phyloP scores from a whole-genome alignment of 2,888 invertebrate genomes.

The Linnaemya tessellans region DNA sequence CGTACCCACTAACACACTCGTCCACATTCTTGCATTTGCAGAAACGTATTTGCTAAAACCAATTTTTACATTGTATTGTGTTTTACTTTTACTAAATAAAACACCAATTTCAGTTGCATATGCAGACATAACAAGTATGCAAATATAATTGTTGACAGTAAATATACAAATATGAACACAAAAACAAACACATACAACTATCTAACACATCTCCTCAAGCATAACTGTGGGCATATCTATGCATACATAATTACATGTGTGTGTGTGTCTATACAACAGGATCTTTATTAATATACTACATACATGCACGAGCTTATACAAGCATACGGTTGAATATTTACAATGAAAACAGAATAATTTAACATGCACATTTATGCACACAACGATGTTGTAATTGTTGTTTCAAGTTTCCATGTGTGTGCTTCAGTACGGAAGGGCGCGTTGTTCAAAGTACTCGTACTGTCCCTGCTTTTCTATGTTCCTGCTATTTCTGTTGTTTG shows the following conservation, averaged over 20 bases:
- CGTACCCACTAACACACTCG: not conserved
- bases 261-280: not conserved
- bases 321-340: constrained; percentile 53
- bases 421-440: not conserved
- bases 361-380: constrained; percentile 59
- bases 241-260: not conserved
- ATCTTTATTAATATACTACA: not conserved
- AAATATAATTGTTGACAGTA: constrained; percentile 69
- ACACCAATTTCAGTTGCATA: constrained; percentile 59
- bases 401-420: not conserved
- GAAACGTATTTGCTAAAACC: not conserved
- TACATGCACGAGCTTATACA: not conserved
- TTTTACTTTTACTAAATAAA: constrained; percentile 51
- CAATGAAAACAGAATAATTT: constrained; percentile 66
- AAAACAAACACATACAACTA: constrained; percentile 18
- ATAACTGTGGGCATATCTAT: not conserved
- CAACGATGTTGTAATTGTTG: constrained; percentile 47
- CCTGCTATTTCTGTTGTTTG: constrained; percentile 14
- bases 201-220: not conserved
- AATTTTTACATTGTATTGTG: not conserved
- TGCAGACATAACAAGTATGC: constrained; percentile 52
- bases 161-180: constrained; percentile 29
- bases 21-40: not conserved
- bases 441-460: not conserved
- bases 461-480: constrained; percentile 31